These are phyloP conservation scores for Cosmia pyralina DNA, from an alignment of 2,888 invertebrate genomes.

Conservation along the genomic window DNA sequence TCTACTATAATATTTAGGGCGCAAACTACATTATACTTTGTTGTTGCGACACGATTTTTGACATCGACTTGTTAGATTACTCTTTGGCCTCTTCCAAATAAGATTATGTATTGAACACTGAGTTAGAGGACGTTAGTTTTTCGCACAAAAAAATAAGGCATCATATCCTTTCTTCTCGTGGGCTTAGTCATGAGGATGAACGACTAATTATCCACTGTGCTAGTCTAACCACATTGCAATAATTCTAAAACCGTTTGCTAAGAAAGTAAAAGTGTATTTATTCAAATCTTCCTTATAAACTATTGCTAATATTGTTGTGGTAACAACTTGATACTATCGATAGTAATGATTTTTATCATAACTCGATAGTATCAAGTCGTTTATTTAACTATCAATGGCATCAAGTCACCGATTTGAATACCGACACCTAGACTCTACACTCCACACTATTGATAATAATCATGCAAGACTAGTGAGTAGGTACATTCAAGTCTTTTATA, in stretches of 20 bases:
- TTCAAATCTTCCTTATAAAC: no score
- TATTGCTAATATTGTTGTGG: no score
- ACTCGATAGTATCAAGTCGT: no score
- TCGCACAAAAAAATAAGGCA: neutral
- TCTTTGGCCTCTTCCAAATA: slow-evolving; percentile 13
- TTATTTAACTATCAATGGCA: no score
- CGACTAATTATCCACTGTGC: neutral
- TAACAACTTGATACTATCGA: neutral
- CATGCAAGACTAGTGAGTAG: no score
- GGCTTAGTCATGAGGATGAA: neutral
- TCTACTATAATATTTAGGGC: slow-evolving; percentile 17
- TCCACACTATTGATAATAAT: no score
- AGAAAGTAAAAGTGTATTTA: no score
- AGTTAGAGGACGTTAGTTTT: neutral
- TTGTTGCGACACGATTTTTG: slow-evolving; percentile 14
- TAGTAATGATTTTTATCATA: no score
- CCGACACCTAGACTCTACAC: no score
- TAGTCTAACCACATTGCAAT: neutral
- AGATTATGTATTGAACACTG: slow-evolving; percentile 11
- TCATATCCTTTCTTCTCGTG: neutral
- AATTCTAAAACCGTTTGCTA: no score
- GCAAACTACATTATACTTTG: slow-evolving; percentile 23
- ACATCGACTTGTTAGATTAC: slow-evolving; percentile 21
- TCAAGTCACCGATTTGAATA: no score
- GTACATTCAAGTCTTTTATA: no score